These are phyloP conservation scores for Catocala nupta DNA, from an alignment of 2,888 invertebrate species.

Conservation along the genomic window DNA sequence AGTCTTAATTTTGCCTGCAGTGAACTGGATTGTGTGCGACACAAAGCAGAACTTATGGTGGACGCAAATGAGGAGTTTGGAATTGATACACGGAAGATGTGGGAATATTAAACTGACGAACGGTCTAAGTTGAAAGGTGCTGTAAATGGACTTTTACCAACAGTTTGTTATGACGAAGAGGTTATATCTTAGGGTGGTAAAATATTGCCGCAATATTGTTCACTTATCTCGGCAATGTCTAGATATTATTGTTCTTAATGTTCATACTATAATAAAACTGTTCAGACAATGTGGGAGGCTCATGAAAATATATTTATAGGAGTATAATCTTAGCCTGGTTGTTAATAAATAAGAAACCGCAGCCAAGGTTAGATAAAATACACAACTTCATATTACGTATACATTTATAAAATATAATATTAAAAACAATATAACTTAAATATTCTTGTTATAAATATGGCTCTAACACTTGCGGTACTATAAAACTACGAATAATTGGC, in stretches of 20 bases:
- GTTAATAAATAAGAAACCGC: background rate
- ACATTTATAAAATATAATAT: too few species aligned
- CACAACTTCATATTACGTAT: too few species aligned
- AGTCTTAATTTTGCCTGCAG: conserved; percentile 74
- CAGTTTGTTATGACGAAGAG: conserved; percentile 24
- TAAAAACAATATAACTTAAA: too few species aligned
- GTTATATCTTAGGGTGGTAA: conserved; percentile 21
- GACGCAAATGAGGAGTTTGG: conserved; percentile 77
- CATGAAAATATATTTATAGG: conserved; percentile 23
- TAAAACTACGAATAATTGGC: too few species aligned
- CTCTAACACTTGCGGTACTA: too few species aligned
- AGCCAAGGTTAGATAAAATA: too few species aligned
- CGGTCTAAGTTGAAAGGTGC: conserved; percentile 34
- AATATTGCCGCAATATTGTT: conserved; percentile 33
- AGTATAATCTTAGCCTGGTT: conserved; percentile 21
- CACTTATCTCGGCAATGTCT: conserved; percentile 18
- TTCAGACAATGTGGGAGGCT: conserved; percentile 23
- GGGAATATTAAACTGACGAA: conserved; percentile 50
- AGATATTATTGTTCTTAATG: conserved; percentile 24
- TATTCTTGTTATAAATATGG: too few species aligned
- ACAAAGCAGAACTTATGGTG: conserved; percentile 78
- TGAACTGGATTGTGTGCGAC: conserved; percentile 59
- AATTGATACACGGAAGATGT: conserved; percentile 53
- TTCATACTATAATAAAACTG: conserved; percentile 24
- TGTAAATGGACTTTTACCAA: conserved; percentile 31